Evolutionary conservation across 2,888 invertebrate species (phyloP), one percentile per base, ranked within the genome.

Genomic region (Caenorhabditis plicata): DNA sequence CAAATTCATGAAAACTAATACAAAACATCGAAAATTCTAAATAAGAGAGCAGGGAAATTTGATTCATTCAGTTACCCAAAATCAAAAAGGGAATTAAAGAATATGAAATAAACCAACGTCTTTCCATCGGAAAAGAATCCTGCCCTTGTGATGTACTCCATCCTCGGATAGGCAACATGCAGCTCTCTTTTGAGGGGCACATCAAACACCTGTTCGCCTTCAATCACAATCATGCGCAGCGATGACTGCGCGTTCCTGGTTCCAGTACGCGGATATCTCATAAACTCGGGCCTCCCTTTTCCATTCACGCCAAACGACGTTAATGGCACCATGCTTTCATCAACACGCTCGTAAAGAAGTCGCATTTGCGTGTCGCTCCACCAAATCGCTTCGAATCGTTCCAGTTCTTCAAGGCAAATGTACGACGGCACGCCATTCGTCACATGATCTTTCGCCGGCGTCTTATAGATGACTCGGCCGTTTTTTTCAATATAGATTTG

Each of bases 391-490:
- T 90, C 91, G 82, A 92, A 96, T 29, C 94, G 85, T 67, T 90
- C 90, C 83, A 98, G 95, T 84, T 98, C 98, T 82, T 98, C 98
- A 83, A 96, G 96, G 82, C 93, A 92, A 0, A 98, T 92, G 83
- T 95, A 98, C 1, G 93, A 92, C 0, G 98, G 94, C n/a, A 92
- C 89, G 0, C 96, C 96, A 42, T 65, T 65, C 8, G 51, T 50
- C 13, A 61, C 31, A 35, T 53, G 27, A 5, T 46, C 38, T 2
- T 39, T 35, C 11, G 56, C 42, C 4, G 29, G 36, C 3, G 67
- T 61, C 3, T 19, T 26, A 39, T 45, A 64, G 4, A 66, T 19
- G 1, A 62, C 8, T 5, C 45, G 26, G 4, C 40, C 53, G 11
- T 43, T 39, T 9, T 25, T 35, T 11, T 69, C 62, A 17, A 69